These are phyloP conservation scores for Temnothorax unifasciatus DNA, from an alignment of 2,888 invertebrate genomes.

Conservation along the genomic window DNA sequence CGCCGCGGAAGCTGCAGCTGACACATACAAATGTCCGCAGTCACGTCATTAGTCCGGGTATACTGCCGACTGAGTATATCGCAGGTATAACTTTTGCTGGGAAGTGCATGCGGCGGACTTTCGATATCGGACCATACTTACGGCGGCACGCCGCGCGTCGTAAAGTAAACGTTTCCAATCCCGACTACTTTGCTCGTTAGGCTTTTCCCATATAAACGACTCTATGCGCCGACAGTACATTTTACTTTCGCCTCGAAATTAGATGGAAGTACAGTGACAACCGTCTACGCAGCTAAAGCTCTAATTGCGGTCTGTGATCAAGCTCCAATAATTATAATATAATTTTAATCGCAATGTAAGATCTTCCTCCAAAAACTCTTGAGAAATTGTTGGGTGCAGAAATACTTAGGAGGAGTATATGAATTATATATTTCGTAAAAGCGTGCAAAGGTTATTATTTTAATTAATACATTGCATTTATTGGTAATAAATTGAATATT, in stretches of 20 bases:
- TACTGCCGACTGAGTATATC: conserved; percentile 65
- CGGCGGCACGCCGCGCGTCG: neutral
- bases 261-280: neutral
- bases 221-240: neutral
- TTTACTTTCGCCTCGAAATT: neutral
- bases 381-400: neutral
- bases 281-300: neutral
- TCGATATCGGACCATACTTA: neutral
- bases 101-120: conserved; percentile 9
- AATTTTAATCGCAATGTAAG: neutral
- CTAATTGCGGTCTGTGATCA: neutral
- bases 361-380: neutral
- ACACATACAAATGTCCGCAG: conserved; percentile 84
- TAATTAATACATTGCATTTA: neutral
- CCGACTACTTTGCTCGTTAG: neutral
- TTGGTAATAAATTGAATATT: neutral
- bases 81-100: conserved; percentile 64
- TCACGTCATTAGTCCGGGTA: conserved; percentile 82
- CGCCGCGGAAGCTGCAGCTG: conserved; percentile 82
- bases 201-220: neutral
- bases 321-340: neutral
- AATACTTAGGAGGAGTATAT: neutral
- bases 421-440: neutral
- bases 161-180: conserved; percentile 21
- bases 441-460: neutral